Conservation (phyloP, 2,888 invertebrate species). For the Melanostoma scalare region DNA sequence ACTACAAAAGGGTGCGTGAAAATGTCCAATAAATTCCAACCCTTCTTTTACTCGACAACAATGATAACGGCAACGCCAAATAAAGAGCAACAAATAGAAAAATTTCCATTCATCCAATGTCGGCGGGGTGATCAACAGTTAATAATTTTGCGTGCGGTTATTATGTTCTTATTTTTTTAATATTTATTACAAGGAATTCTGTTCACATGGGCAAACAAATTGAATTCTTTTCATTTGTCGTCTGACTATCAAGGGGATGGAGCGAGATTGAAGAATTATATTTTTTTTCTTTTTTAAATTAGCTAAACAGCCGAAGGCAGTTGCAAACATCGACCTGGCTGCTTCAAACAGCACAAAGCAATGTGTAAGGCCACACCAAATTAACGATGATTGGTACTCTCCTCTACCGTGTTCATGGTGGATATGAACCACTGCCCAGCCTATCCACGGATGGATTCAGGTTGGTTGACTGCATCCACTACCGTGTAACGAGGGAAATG, state of each 20-base stretch:
- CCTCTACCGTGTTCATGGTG: conserved; percentile 30
- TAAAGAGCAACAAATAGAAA: conserved; percentile 20
- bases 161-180: conserved; percentile 14
- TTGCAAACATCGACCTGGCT: background rate
- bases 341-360: conserved; percentile 29
- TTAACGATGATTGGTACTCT: conserved; percentile 58
- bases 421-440: conserved; percentile 14
- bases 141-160: conserved; percentile 28
- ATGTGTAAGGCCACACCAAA: conserved; percentile 55
- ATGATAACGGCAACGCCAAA: conserved; percentile 5
- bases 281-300: no score
- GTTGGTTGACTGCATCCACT: conserved; percentile 54
- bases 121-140: conserved; percentile 34
- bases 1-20: conserved; percentile 43
- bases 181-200: conserved; percentile 33
- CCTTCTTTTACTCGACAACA: conserved; percentile 11
- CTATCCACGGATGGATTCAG: conserved; percentile 44
- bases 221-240: conserved; percentile 31
- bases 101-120: conserved; percentile 2
- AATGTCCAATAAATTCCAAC: conserved; percentile 38
- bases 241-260: conserved; percentile 9
- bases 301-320: no score
- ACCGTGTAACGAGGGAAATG: conserved; percentile 59
- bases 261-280: no score
- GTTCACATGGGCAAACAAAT: conserved; percentile 12